Evolutionary conservation across 2,888 invertebrate species (phyloP), one percentile per base, ranked within the genome.

Genomic region (Prostheceraeus crozeri): DNA sequence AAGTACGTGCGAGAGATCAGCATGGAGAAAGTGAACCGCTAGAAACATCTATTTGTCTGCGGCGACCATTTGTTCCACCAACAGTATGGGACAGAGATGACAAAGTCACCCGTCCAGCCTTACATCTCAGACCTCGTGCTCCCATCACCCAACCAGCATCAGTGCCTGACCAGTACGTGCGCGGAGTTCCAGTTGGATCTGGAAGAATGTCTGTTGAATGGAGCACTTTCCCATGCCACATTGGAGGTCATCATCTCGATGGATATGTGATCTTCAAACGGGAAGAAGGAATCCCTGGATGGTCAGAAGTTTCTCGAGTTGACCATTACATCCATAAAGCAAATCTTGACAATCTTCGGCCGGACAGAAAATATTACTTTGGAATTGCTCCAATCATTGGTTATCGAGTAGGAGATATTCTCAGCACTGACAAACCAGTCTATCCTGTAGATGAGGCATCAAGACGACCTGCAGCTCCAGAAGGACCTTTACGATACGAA

Each of bases 21-120:
- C 23, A 45, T 14, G 55, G 55, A 1, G 19, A 11, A 16, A 57
- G 55, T 30, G 57, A 55, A 16, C 57, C 57, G 8, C 21, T 57
- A 3, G 57, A 56, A 58, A 56, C 55, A 14, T 25, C 57, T 53
- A 21, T 55, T 45, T 8, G 6, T 10, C 10, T 28, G 19, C 53
- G 31, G 6, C 6, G 33, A 45, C 10, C 10, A 10, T 8, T 33
- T 10, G n/a, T 10, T 8, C 33, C 33, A 33, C 33, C 33, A 33
- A 10, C 10, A 10, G 33, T 33, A 10, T 10, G n/a, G 10, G 10
- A 33, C 10, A 33, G 33, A 33, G 33, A 33, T 33, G 10, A n/a
- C n/a, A 10, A 10, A 10, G 33, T 33, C 10, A 33, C 10, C 10
- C n/a, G n/a, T n/a, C n/a, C n/a, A n/a, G 33, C 33, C 33, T 11